These are phyloP conservation scores for Melieria picta DNA, from an alignment of 2,888 invertebrate genomes.

Conservation along the genomic window DNA sequence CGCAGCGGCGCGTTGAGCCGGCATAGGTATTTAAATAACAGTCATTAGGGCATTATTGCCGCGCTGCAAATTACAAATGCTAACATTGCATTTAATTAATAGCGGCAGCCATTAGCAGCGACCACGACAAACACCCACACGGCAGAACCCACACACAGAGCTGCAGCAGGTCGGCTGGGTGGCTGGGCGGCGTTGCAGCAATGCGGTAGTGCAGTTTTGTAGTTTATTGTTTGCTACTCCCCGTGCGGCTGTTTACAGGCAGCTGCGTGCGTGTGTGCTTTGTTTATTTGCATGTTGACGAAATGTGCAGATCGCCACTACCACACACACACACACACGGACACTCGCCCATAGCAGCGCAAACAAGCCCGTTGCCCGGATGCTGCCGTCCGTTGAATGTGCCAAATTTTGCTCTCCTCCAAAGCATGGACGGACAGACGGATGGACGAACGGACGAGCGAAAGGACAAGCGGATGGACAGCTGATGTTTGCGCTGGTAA, in stretches of 20 bases:
- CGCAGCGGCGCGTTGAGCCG: background rate
- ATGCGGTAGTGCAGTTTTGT: constrained; percentile 12
- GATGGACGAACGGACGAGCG: background rate
- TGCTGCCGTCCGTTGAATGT: constrained; percentile 22
- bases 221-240: constrained; percentile 8
- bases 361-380: constrained; percentile 15
- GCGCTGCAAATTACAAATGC: constrained; percentile 39
- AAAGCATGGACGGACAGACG: background rate
- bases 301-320: constrained; percentile 4
- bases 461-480: background rate
- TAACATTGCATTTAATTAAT: constrained; percentile 45
- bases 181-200: too few relatives aligned
- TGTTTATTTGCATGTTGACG: constrained; percentile 20
- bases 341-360: background rate
- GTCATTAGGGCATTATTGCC: constrained; percentile 38
- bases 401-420: constrained; percentile 33
- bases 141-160: background rate
- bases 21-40: constrained; percentile 20
- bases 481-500: constrained; percentile 21
- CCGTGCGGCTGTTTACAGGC: background rate
- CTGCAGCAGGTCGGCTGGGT: too few relatives aligned
- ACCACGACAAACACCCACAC: background rate
- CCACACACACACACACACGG: background rate
- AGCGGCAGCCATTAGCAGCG: constrained; percentile 38
- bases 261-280: background rate